Conservation (phyloP, 2,888 invertebrate species). For the Tipula vernalis region DNA sequence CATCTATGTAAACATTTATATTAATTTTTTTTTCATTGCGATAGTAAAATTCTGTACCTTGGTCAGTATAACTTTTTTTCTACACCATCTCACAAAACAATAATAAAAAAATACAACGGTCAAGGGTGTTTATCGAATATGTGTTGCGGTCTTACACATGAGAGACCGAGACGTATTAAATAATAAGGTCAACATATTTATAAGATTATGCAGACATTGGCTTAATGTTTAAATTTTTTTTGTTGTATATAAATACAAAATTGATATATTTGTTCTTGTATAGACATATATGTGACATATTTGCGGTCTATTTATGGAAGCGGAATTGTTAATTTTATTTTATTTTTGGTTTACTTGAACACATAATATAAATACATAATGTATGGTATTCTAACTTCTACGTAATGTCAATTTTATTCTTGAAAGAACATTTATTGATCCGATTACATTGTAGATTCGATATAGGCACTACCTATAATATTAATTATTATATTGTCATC, state of each 20-base stretch:
- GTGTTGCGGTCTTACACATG: not conserved
- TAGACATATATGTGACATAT: too few relatives aligned
- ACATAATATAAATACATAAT: too few relatives aligned
- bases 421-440: not conserved
- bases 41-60: not conserved
- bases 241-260: not conserved
- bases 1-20: not conserved
- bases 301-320: not conserved
- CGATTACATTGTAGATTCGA: not conserved
- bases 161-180: not conserved
- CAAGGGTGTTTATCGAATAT: not conserved
- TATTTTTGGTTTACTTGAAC: not conserved
- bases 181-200: not conserved
- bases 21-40: not conserved
- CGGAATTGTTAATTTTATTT: not conserved
- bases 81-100: not conserved
- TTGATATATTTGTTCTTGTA: not conserved
- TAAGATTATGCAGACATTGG: not conserved
- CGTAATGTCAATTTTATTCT: not conserved
- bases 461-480: not conserved
- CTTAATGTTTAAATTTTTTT: not conserved
- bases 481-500: not conserved
- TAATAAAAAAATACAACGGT: not conserved
- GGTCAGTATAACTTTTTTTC: not conserved
- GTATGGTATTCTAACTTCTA: not conserved